Evolutionary conservation across 2,888 invertebrate genomes (phyloP).

Genomic region (Gisinianus flammeolus): DNA sequence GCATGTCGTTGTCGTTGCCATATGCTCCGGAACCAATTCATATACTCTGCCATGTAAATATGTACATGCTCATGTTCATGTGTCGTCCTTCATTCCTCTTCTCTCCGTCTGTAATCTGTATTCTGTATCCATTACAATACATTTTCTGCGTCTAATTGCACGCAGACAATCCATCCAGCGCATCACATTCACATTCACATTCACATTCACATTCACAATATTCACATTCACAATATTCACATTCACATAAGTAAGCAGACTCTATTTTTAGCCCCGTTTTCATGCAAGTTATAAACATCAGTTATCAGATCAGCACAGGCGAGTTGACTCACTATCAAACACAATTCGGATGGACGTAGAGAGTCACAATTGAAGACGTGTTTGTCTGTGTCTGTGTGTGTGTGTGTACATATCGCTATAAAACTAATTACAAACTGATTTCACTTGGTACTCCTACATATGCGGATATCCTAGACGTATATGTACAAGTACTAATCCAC

Average conservation of each 20-base stretch:
- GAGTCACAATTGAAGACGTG: not conserved
- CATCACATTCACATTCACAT: not conserved
- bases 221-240: not conserved
- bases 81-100: not conserved
- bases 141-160: conserved; percentile 2
- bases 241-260: not conserved
- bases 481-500: no score
- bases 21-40: conserved; percentile 20
- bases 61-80: not conserved
- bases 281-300: not conserved
- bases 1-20: not conserved
- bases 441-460: no score
- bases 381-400: not conserved
- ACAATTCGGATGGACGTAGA: not conserved
- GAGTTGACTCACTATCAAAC: not conserved
- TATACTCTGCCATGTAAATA: not conserved
- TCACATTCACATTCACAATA: no score
- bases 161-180: conserved; percentile 7
- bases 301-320: not conserved
- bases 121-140: conserved; percentile 16
- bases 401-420: not conserved
- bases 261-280: conserved; percentile 15
- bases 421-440: no score
- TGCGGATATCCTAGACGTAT: no score
- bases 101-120: not conserved